These are phyloP conservation scores for Zapornia atra DNA, from an alignment of 2,113 vertebrate genomes.

Conservation along the genomic window DNA sequence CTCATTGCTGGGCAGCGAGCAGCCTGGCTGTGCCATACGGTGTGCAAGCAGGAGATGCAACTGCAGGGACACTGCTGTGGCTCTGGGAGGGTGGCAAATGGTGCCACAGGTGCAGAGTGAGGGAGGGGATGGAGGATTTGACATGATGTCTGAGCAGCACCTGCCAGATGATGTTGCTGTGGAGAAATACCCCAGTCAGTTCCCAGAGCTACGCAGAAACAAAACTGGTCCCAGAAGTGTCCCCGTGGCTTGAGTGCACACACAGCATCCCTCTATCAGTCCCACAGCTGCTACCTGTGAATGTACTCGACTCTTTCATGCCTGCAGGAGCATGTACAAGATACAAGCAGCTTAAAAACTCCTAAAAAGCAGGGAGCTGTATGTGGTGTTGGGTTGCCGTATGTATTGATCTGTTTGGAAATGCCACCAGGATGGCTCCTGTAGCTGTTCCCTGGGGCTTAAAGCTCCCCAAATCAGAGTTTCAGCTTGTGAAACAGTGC, in stretches of 20 bases:
- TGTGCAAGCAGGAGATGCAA: background rate
- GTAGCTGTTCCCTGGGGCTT: background rate
- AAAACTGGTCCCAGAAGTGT: background rate
- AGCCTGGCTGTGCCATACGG: fast-evolving
- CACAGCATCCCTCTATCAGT: background rate
- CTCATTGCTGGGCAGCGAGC: background rate
- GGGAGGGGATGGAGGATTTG: background rate
- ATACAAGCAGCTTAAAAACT: background rate
- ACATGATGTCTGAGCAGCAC: background rate
- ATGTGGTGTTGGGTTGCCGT: background rate
- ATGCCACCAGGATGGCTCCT: background rate
- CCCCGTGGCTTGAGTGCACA: background rate
- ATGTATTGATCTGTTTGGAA: background rate
- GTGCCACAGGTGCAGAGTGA: background rate
- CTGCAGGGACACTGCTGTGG: background rate
- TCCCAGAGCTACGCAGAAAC: background rate
- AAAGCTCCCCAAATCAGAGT: background rate
- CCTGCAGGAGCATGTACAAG: background rate
- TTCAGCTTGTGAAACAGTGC: background rate
- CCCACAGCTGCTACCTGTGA: background rate
- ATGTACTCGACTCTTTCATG: background rate
- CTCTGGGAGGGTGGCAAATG: background rate
- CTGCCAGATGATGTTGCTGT: background rate
- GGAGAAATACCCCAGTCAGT: background rate
- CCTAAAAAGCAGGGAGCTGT: background rate